Percentiles rank a stretch among this genome's conserved stretches.
These are phyloP conservation scores for Leucophora obtusa DNA, from an alignment of 2,888 invertebrate species.

Conservation along the genomic window DNA sequence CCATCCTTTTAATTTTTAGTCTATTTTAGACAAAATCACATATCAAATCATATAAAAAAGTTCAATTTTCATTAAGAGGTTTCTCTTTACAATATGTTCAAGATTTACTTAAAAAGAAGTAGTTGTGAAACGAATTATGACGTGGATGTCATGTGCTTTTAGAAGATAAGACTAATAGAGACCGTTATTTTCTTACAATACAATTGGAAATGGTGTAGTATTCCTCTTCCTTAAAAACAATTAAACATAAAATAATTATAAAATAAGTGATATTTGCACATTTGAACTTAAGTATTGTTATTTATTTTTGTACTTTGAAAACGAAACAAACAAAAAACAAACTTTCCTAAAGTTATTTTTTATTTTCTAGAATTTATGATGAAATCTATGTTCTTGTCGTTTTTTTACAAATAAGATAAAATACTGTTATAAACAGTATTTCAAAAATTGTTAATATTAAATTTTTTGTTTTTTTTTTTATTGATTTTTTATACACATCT, in stretches of 20 bases:
- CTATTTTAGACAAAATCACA: too few species aligned
- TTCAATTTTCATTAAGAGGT: too few species aligned
- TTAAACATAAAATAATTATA: slow-evolving; percentile 45
- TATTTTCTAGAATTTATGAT: slow-evolving; percentile 55
- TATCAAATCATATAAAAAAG: too few species aligned
- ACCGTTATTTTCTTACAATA: too few species aligned
- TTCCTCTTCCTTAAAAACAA: slow-evolving; percentile 42
- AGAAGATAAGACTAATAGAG: too few species aligned
- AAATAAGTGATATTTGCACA: slow-evolving; percentile 63
- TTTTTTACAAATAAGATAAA: slow-evolving; percentile 34
- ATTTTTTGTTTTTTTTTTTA: slow-evolving; percentile 41
- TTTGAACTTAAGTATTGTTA: slow-evolving; percentile 64
- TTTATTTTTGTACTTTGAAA: slow-evolving; percentile 63
- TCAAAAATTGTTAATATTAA: slow-evolving; percentile 50
- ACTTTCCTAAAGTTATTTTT: slow-evolving; percentile 43
- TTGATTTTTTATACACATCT: slow-evolving; percentile 28
- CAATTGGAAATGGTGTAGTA: not conserved
- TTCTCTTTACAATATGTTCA: too few species aligned
- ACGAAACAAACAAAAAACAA: slow-evolving; percentile 24
- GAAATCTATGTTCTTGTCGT: slow-evolving; percentile 60
- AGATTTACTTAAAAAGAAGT: too few species aligned
- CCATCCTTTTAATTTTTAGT: too few species aligned
- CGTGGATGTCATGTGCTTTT: too few species aligned
- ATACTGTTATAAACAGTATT: slow-evolving; percentile 63
- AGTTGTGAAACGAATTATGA: too few species aligned